phyloP scores from a whole-genome alignment of 2,797 vertebrate genomes.

The Leptoclinus maculatus region DNA sequence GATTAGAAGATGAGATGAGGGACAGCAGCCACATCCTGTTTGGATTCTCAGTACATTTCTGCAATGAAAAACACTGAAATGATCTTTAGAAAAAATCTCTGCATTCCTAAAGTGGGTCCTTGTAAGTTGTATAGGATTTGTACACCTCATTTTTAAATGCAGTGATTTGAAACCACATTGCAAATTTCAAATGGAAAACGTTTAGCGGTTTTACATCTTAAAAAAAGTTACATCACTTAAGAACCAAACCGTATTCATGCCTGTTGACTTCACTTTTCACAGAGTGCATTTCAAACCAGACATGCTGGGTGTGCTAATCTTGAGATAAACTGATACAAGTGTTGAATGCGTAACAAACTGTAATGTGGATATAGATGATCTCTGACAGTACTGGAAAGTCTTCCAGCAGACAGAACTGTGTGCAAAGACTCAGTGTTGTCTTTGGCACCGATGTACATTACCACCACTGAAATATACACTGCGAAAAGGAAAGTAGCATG shows the following conservation, averaged over 20 bases:
- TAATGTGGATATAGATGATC: not conserved
- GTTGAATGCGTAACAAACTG: not conserved
- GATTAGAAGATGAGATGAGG: too few relatives aligned
- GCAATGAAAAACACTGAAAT: not conserved
- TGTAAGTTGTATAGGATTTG: not conserved
- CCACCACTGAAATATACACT: not conserved
- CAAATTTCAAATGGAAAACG: not conserved
- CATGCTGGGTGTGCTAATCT: not conserved
- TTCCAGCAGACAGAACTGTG: not conserved
- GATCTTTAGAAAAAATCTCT: not conserved
- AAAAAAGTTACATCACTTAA: not conserved
- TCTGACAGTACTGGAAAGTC: not conserved
- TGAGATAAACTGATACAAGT: not conserved
- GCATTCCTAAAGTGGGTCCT: not conserved
- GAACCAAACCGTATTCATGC: not conserved
- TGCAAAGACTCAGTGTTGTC: not conserved
- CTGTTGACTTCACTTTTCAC: not conserved
- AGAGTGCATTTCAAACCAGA: not conserved
- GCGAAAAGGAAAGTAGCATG: not conserved
- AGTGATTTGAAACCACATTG: not conserved
- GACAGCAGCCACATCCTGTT: conserved; percentile 3
- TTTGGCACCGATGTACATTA: not conserved
- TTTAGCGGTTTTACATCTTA: not conserved
- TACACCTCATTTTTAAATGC: not conserved
- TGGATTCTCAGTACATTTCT: not conserved